These are phyloP conservation scores for Lymantria dispar DNA, from an alignment of 2,888 invertebrate species.

Conservation along the genomic window DNA sequence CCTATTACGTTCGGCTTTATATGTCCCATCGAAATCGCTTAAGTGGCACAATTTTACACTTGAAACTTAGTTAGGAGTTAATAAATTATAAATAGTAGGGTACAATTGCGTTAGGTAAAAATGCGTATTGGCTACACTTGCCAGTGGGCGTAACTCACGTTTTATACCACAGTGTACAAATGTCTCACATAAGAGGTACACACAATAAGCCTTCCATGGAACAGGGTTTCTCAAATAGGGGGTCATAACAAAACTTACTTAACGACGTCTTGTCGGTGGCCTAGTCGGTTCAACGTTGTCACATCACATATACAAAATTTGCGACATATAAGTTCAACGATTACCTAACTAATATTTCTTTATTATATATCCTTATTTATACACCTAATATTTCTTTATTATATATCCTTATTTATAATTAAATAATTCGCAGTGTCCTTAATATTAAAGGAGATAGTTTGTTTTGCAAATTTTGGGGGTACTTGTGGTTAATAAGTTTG, in stretches of 20 bases:
- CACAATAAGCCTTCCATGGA: constrained; percentile 46
- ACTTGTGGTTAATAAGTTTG: not conserved
- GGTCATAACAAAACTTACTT: not conserved
- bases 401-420: too few relatives aligned
- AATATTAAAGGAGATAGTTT: too few relatives aligned
- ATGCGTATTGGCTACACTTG: constrained; percentile 35
- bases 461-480: not conserved
- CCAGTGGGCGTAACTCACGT: constrained; percentile 28
- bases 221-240: not conserved
- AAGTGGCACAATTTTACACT: constrained; percentile 78
- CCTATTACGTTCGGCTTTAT: constrained; percentile 55
- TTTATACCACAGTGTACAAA: constrained; percentile 67
- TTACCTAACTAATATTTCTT: too few relatives aligned
- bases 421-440: too few relatives aligned
- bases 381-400: too few relatives aligned
- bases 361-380: too few relatives aligned
- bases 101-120: constrained; percentile 54
- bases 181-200: constrained; percentile 50
- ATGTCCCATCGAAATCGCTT: constrained; percentile 65
- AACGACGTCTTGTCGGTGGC: too few relatives aligned
- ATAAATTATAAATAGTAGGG: constrained; percentile 73
- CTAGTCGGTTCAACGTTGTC: too few relatives aligned
- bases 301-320: too few relatives aligned
- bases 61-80: constrained; percentile 74
- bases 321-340: too few relatives aligned